These are phyloP conservation scores for Apomyelois bistriatella DNA, from an alignment of 2,888 invertebrate genomes.

Conservation along the genomic window DNA sequence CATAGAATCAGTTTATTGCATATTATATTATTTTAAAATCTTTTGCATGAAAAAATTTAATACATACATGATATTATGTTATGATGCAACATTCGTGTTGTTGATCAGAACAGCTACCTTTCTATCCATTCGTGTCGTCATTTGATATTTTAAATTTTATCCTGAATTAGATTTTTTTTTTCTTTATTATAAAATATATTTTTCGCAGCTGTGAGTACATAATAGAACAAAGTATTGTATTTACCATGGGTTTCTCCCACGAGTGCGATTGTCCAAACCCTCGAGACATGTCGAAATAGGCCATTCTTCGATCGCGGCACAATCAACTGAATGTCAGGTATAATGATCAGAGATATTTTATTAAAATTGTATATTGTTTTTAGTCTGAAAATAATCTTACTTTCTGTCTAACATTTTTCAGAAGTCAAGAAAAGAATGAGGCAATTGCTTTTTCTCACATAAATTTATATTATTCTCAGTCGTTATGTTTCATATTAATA, in stretches of 20 bases:
- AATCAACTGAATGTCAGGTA: slow-evolving; percentile 8
- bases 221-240: slow-evolving; percentile 6
- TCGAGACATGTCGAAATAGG: slow-evolving; percentile 13
- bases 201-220: neutral
- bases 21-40: no score
- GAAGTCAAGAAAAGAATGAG: neutral
- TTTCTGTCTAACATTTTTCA: neutral
- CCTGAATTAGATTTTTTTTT: no score
- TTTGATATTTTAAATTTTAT: no score
- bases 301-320: slow-evolving; percentile 14
- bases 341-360: slow-evolving; percentile 8
- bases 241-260: slow-evolving; percentile 15
- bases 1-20: no score
- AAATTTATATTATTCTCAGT: neutral
- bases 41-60: no score
- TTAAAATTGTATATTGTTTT: slow-evolving; percentile 1
- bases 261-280: slow-evolving; percentile 13
- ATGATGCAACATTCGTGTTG: no score
- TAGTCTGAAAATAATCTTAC: neutral
- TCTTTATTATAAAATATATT: neutral
- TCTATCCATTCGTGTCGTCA: no score
- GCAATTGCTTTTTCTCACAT: slow-evolving; percentile 4
- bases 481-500: neutral
- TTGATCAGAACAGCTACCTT: no score
- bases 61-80: no score